Evolutionary conservation across 2,888 invertebrate genomes (phyloP), one percentile per base, ranked within the genome.

Genomic region (Colletes collaris): DNA sequence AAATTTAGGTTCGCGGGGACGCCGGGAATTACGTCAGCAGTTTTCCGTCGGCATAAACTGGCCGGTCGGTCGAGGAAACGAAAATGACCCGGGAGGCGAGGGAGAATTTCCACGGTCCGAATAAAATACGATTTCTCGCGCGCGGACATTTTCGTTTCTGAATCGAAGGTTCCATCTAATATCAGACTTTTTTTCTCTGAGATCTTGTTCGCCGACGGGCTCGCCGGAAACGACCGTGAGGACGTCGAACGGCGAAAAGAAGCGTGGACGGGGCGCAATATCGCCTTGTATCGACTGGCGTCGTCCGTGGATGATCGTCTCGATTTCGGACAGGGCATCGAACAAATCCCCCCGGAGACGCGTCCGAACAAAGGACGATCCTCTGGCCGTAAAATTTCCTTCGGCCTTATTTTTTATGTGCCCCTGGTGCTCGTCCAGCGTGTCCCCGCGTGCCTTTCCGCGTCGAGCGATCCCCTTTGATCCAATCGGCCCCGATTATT

Each of bases 251-350:
- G 71, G n/a, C 70, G 77, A 62, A 71, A 27, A 27, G 69, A 50
- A 65, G 40, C 58, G 63, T 67, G 60, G 58, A 46, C 35, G 77
- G 35, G 46, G 63, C 73, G 73, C 77, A 83, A 82, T 79, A 83
- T 82, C 83, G 73, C 82, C 62, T 70, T 78, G 84, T 82, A 84
- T 84, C 78, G 73, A 60, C 66, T 79, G 83, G 69, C 82, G 62
- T 76, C 80, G 73, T 76, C 73, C 37, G 74, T 50, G 56, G 64
- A 74, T 27, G 80, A 78, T 80, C 69, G 66, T 64, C 70, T 80
- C 72, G 77, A 83, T 79, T 83, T 83, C 74, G 78, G 66, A 59
- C 78, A 37, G 50, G 65, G 76, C 71, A 69, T 69, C 56, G 73
- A 83, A 84, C 76, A 68, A 52, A 65, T 83, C 83, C 76, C 81